Percentiles rank a stretch among this genome's conserved stretches.
These are phyloP conservation scores for Tenthredo mesomela DNA, from an alignment of 2,888 invertebrate genomes.

Conservation along the genomic window DNA sequence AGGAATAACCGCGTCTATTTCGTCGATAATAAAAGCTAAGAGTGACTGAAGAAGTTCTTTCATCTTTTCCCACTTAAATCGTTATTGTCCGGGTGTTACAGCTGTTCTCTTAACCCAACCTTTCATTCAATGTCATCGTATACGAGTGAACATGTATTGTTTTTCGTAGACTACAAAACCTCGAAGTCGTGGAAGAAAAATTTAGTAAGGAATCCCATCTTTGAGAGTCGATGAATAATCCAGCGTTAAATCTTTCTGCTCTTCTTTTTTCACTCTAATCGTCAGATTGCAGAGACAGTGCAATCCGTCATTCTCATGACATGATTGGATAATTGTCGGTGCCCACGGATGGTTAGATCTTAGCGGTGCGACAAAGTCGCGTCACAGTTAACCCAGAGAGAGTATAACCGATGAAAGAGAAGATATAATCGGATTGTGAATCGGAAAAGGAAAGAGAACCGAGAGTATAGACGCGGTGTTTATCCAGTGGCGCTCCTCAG, in stretches of 20 bases:
- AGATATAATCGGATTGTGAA: conserved; percentile 10
- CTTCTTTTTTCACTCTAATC: background rate
- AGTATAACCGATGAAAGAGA: conserved; percentile 20
- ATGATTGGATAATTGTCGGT: conserved; percentile 50
- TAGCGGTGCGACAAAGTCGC: conserved; percentile 41
- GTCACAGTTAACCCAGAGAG: background rate
- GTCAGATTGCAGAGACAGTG: background rate
- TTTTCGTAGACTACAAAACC: conserved; percentile 5
- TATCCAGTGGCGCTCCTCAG: conserved; percentile 72
- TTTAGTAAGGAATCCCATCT: background rate
- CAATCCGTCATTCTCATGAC: conserved; percentile 46
- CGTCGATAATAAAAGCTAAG: conserved; percentile 41
- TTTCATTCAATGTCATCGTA: background rate
- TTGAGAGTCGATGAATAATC: conserved; percentile 10
- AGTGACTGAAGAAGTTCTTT: conserved; percentile 37
- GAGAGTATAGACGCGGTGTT: conserved; percentile 63
- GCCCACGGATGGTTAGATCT: conserved; percentile 48
- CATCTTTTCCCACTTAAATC: conserved; percentile 40
- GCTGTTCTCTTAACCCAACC: conserved; percentile 10
- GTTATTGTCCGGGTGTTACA: conserved; percentile 46
- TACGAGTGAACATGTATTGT: background rate
- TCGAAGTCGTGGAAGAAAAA: background rate
- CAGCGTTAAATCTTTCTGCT: background rate
- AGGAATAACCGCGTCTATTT: conserved; percentile 27
- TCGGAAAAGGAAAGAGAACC: conserved; percentile 15